Conservation (phyloP, 2,888 invertebrate species). For the Girardia tigrina region DNA sequence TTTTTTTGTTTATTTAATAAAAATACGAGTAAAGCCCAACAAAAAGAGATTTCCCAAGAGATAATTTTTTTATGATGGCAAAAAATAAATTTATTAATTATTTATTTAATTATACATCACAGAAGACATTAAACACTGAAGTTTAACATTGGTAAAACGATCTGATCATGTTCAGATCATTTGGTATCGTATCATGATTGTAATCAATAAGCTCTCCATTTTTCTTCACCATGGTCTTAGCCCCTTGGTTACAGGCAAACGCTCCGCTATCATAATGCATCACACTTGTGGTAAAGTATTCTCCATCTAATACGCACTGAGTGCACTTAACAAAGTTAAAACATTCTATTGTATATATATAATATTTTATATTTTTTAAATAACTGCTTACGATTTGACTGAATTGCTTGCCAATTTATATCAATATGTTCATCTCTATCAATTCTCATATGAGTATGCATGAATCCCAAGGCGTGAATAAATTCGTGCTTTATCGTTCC, state of each 20-base stretch:
- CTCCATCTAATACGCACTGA: background rate
- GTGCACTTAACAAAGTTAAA: background rate
- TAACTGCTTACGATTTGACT: background rate
- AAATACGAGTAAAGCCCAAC: too few relatives aligned
- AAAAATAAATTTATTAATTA: too few relatives aligned
- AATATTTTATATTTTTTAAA: background rate
- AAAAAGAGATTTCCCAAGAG: too few relatives aligned
- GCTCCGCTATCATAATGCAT: background rate
- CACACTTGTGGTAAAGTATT: background rate
- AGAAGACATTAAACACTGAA: too few relatives aligned
- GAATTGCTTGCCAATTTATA: background rate
- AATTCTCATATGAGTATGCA: background rate
- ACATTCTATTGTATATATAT: background rate
- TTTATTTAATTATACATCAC: too few relatives aligned
- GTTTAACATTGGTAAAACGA: background rate
- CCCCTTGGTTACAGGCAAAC: background rate
- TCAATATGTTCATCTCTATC: background rate
- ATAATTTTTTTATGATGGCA: too few relatives aligned
- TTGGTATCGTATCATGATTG: background rate
- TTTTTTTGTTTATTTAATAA: too few relatives aligned
- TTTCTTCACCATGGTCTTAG: background rate
- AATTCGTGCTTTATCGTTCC: conserved; percentile 19
- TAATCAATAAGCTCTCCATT: background rate
- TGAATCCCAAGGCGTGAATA: conserved; percentile 14
- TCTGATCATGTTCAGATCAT: conserved; percentile 16